phyloP scores from a whole-genome alignment of 2,888 invertebrate species.

The Metacarcinus magister region DNA sequence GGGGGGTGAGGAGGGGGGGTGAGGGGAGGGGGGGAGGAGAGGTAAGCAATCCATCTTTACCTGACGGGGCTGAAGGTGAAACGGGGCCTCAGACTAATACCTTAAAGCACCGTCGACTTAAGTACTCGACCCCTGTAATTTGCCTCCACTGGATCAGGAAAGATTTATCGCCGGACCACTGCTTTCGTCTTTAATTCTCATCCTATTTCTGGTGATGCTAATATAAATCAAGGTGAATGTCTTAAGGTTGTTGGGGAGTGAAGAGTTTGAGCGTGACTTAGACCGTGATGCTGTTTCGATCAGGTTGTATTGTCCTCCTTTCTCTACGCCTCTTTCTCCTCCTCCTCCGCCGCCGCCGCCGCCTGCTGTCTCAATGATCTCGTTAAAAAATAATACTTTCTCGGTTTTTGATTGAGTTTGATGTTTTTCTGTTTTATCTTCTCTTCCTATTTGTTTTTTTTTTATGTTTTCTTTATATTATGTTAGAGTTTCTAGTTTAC shows the following conservation, averaged over 20 bases:
- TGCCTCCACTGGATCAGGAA: slow-evolving; percentile 36
- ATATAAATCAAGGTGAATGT: slow-evolving; percentile 12
- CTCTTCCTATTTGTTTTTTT: neutral
- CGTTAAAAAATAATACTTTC: neutral
- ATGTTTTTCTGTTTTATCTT: too few species aligned
- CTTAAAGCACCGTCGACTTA: slow-evolving; percentile 42
- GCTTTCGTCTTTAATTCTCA: slow-evolving; percentile 44
- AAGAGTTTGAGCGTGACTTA: neutral
- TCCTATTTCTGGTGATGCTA: slow-evolving; percentile 45
- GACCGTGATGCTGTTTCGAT: neutral
- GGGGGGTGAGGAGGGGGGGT: neutral
- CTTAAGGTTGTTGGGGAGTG: neutral
- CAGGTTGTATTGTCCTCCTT: neutral
- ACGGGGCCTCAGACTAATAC: slow-evolving; percentile 30
- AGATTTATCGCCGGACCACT: slow-evolving; percentile 20
- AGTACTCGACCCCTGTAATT: slow-evolving; percentile 39
- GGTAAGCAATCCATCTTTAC: slow-evolving; percentile 19
- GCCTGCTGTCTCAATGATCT: neutral
- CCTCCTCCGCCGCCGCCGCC: neutral
- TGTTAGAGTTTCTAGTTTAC: too few species aligned
- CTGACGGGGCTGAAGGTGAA: neutral
- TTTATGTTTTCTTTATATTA: neutral
- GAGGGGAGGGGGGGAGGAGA: neutral
- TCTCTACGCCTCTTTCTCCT: neutral
- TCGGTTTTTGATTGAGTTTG: neutral